These are phyloP conservation scores for Acrobasis consociella DNA, from an alignment of 2,888 invertebrate species.

Conservation along the genomic window DNA sequence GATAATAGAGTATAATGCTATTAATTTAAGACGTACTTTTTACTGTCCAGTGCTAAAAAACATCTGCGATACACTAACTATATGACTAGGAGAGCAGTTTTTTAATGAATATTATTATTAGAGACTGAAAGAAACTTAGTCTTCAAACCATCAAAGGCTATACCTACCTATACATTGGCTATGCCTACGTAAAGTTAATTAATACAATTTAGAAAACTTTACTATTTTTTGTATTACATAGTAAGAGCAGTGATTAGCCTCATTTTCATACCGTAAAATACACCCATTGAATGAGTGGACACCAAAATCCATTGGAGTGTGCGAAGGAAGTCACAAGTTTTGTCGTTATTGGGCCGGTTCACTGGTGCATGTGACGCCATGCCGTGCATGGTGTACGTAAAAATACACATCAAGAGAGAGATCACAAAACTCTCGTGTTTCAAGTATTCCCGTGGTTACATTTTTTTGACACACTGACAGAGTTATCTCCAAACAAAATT, in stretches of 20 bases:
- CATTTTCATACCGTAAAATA: conserved; percentile 6
- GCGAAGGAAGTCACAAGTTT: conserved; percentile 62
- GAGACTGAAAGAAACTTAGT: no score
- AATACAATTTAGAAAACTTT: not conserved
- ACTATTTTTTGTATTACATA: not conserved
- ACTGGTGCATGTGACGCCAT: conserved; percentile 42
- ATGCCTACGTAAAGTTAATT: no score
- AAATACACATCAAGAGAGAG: conserved; percentile 22
- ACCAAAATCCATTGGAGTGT: conserved; percentile 48
- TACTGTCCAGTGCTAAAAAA: no score
- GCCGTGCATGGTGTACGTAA: conserved; percentile 19
- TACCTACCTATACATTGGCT: no score
- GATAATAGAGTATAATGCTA: no score
- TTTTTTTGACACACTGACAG: no score
- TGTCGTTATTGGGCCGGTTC: conserved; percentile 51
- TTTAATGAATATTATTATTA: no score
- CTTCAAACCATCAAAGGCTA: no score
- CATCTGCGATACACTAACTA: no score
- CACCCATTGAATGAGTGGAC: conserved; percentile 23
- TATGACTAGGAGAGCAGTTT: no score
- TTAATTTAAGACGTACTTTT: no score
- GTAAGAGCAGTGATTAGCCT: not conserved
- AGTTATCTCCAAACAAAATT: no score
- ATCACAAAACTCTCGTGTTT: conserved; percentile 17
- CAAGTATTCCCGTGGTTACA: not conserved